Percentiles rank a stretch among this genome's conserved stretches.
phyloP scores from a whole-genome alignment of 1,140 invertebrate species.

The Magallana angulata region DNA sequence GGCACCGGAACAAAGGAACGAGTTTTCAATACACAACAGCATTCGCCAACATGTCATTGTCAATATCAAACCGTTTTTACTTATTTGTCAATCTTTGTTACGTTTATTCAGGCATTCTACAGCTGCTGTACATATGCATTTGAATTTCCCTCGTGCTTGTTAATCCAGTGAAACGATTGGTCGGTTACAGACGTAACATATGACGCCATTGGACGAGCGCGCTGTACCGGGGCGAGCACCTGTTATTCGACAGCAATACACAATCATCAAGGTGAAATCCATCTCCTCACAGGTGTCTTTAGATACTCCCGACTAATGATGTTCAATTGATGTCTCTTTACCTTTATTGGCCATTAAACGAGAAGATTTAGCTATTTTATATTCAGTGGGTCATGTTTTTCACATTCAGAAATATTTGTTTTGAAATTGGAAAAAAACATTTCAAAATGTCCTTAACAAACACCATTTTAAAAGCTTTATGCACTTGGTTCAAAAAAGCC shows the following conservation, averaged over 20 bases:
- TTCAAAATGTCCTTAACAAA: too few relatives aligned
- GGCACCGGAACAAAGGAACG: background rate
- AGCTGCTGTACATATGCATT: slow-evolving; percentile 3
- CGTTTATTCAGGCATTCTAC: background rate
- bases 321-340: background rate
- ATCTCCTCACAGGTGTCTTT: slow-evolving; percentile 1
- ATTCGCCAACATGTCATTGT: background rate
- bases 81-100: slow-evolving; percentile 23
- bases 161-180: background rate
- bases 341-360: background rate
- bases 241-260: slow-evolving; percentile 15
- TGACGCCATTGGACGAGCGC: slow-evolving; percentile 8
- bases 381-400: too few relatives aligned
- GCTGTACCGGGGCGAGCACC: background rate
- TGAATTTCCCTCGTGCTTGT: slow-evolving; percentile 12
- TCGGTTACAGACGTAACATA: background rate
- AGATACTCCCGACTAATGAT: background rate
- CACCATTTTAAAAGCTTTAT: too few relatives aligned
- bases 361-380: background rate
- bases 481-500: too few relatives aligned
- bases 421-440: too few relatives aligned
- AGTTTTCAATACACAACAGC: slow-evolving; percentile 13
- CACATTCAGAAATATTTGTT: too few relatives aligned
- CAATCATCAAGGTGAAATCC: background rate
- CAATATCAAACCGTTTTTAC: slow-evolving; percentile 23